Percentiles rank a stretch among this genome's conserved stretches.
phyloP scores from a whole-genome alignment of 2,113 vertebrate species.

The Rhinogobius similis region DNA sequence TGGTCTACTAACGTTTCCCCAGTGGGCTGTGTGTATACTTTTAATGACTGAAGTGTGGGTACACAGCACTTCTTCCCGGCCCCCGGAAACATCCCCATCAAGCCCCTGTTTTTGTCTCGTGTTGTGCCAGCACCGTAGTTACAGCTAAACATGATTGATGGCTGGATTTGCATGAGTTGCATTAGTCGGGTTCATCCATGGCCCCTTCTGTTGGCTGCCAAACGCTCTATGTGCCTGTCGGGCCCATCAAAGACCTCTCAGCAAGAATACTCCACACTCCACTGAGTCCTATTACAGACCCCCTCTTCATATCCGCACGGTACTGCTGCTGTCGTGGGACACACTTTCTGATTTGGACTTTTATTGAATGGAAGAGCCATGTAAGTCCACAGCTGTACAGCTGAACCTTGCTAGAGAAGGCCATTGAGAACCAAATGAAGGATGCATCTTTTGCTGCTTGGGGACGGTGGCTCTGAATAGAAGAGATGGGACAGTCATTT shows the following conservation, averaged over 20 bases:
- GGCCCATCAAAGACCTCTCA: conserved; percentile 52
- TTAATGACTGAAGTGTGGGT: background rate
- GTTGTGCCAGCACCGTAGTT: conserved; percentile 42
- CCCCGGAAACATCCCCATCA: conserved; percentile 45
- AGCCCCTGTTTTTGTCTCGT: background rate
- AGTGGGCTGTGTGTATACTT: too few relatives aligned
- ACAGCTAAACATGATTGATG: conserved; percentile 65
- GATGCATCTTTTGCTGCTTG: conserved; percentile 8
- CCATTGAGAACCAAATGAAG: conserved; percentile 41
- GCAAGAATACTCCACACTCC: conserved; percentile 51
- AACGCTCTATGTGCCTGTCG: conserved; percentile 32
- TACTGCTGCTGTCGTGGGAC: background rate
- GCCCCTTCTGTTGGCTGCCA: conserved; percentile 41
- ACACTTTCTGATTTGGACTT: conserved; percentile 23
- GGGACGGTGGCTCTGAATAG: conserved; percentile 21
- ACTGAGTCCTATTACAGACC: conserved; percentile 39
- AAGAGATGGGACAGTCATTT: conserved; percentile 38
- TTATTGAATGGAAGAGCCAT: conserved; percentile 34
- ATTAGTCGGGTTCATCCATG: conserved; percentile 32
- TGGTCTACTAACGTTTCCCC: too few relatives aligned
- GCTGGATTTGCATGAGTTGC: conserved; percentile 47
- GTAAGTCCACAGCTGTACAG: conserved; percentile 29
- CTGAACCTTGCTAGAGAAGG: conserved; percentile 45
- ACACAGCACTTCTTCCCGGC: conserved; percentile 32
- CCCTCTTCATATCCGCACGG: background rate